phyloP scores from a whole-genome alignment of 2,113 vertebrate species.

The Solenodon paradoxus region DNA sequence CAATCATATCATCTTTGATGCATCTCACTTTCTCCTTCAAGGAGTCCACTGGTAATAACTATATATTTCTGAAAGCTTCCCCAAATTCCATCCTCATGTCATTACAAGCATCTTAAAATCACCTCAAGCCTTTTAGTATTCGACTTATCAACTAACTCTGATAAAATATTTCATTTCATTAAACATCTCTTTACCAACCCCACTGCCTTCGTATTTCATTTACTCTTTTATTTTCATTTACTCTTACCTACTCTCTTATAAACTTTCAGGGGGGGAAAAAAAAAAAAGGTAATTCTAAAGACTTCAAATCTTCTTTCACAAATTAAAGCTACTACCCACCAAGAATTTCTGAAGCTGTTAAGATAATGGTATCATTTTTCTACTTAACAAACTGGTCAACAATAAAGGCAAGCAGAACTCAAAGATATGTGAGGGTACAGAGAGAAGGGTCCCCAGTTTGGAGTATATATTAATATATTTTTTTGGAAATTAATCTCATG shows the following conservation, averaged over 20 bases:
- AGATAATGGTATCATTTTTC: background rate
- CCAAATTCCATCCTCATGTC: background rate
- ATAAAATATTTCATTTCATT: background rate
- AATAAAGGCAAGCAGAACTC: background rate
- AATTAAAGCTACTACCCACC: background rate
- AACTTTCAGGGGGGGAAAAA: background rate
- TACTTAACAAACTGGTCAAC: background rate
- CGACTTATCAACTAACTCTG: background rate
- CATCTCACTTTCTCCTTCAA: background rate
- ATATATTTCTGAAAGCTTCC: background rate
- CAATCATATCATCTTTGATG: background rate
- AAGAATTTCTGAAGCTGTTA: conserved; percentile 22
- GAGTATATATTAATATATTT: background rate
- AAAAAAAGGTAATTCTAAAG: background rate
- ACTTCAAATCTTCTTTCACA: background rate
- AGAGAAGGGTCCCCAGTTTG: background rate
- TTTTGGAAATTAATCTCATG: background rate
- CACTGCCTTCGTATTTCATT: background rate
- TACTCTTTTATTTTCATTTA: background rate
- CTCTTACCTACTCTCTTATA: background rate
- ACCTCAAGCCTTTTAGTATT: background rate
- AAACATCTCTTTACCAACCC: background rate
- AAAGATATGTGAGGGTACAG: background rate
- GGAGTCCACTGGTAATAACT: background rate
- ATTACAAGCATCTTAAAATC: background rate